Evolutionary conservation across 1,140 invertebrate genomes (phyloP).

Genomic region (Diabrotica virgifera): DNA sequence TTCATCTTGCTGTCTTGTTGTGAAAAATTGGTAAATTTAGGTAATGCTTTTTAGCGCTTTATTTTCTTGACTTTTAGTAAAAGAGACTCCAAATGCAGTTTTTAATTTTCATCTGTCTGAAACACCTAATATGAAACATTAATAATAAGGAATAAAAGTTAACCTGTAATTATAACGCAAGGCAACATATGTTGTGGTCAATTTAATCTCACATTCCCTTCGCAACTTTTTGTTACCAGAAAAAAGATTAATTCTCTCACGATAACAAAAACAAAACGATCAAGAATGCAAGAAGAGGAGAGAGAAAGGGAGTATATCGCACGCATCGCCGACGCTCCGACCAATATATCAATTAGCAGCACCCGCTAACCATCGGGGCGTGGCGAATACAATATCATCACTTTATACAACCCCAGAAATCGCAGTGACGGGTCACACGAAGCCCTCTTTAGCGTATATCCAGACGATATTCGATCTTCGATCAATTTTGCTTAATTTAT

Average conservation of each 20-base stretch:
- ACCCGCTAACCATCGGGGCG: slow-evolving; percentile 38
- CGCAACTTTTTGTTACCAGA: too few species aligned
- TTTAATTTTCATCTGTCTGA: too few species aligned
- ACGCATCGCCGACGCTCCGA: slow-evolving; percentile 24
- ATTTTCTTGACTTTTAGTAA: too few species aligned
- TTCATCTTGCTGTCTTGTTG: too few species aligned
- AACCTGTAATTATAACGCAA: too few species aligned
- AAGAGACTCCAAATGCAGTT: too few species aligned
- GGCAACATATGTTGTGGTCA: too few species aligned
- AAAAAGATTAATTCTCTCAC: not conserved
- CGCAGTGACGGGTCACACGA: not conserved
- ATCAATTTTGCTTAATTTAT: not conserved
- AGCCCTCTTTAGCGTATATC: slow-evolving; percentile 11
- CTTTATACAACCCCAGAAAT: slow-evolving; percentile 5
- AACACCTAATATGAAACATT: too few species aligned
- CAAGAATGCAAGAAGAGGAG: not conserved
- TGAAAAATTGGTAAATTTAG: too few species aligned
- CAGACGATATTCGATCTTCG: slow-evolving; percentile 1
- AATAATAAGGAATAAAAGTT: too few species aligned
- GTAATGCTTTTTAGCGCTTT: too few species aligned
- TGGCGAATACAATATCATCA: slow-evolving; percentile 37
- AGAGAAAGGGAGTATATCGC: slow-evolving; percentile 20
- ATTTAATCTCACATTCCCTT: too few species aligned
- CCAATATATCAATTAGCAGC: slow-evolving; percentile 40
- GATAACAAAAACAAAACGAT: not conserved